Percentiles rank a stretch among this genome's conserved stretches.
phyloP scores from a whole-genome alignment of 2,797 vertebrate genomes.

The Pipistrellus pipistrellus region DNA sequence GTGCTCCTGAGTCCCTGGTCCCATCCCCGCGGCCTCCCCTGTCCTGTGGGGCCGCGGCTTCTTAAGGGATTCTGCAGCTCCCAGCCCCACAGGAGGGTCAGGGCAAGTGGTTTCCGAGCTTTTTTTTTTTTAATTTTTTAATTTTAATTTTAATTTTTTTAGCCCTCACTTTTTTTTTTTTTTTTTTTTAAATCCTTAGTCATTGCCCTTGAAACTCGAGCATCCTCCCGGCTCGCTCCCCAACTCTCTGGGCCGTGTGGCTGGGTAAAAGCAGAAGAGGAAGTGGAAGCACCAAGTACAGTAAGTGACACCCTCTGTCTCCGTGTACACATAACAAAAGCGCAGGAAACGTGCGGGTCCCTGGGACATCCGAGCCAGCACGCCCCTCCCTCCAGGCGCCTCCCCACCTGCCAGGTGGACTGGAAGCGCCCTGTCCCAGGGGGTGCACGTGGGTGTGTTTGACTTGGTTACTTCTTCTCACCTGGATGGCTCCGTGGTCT shows the following conservation, averaged over 20 bases:
- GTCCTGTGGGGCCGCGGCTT: background rate
- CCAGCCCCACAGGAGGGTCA: background rate
- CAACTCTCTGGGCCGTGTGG: background rate
- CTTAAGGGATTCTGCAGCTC: background rate
- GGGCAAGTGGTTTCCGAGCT: background rate
- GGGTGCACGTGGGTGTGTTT: background rate
- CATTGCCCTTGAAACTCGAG: slow-evolving; percentile 68
- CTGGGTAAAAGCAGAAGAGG: slow-evolving; percentile 57
- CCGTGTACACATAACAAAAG: slow-evolving; percentile 81
- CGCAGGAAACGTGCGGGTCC: slow-evolving; percentile 73
- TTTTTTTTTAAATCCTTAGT: background rate
- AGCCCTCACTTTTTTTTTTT: background rate
- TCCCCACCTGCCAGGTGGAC: background rate
- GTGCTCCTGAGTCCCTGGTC: background rate
- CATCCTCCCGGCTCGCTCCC: background rate
- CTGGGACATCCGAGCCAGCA: background rate
- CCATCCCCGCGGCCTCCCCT: background rate
- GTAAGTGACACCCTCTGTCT: slow-evolving; percentile 75
- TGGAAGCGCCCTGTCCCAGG: background rate
- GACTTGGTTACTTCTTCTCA: background rate
- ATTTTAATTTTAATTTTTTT: background rate
- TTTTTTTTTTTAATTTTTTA: no score
- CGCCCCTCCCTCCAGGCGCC: background rate
- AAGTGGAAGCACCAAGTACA: slow-evolving; percentile 73
- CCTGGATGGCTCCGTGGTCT: no score